These are phyloP conservation scores for Sus scrofa DNA, from an alignment of 2,113 vertebrate species.

Conservation along the genomic window DNA sequence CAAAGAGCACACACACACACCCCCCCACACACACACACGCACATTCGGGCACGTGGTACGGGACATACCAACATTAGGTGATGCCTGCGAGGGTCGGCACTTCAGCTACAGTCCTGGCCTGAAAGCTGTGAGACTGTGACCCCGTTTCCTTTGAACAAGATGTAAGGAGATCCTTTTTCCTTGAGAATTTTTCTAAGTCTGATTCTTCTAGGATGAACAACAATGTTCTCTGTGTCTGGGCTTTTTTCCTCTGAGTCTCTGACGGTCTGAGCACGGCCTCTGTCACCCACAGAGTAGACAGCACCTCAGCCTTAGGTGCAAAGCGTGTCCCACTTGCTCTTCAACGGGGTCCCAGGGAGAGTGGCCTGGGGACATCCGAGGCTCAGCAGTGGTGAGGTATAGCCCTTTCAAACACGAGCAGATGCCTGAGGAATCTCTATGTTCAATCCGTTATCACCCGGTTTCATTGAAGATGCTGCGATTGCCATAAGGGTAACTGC, in stretches of 20 bases:
- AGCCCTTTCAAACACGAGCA: neutral
- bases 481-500: neutral
- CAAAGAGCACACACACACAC: neutral
- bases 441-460: neutral
- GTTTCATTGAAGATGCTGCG: neutral
- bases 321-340: neutral
- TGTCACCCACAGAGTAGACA: accelerated
- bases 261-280: neutral
- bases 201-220: neutral
- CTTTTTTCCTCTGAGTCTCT: too few species aligned
- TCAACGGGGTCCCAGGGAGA: neutral
- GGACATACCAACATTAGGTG: too few species aligned
- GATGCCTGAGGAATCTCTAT: neutral
- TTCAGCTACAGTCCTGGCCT: neutral
- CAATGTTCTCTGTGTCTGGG: neutral
- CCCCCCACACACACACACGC: too few species aligned
- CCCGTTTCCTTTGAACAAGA: neutral
- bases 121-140: neutral
- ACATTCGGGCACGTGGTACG: too few species aligned
- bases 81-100: too few species aligned
- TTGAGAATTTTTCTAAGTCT: neutral
- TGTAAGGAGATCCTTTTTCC: neutral
- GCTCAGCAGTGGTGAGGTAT: neutral
- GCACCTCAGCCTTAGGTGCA: neutral
- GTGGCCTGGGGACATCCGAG: neutral